Conservation (phyloP, 2,113 vertebrate genomes). For the Calonectris borealis region DNA sequence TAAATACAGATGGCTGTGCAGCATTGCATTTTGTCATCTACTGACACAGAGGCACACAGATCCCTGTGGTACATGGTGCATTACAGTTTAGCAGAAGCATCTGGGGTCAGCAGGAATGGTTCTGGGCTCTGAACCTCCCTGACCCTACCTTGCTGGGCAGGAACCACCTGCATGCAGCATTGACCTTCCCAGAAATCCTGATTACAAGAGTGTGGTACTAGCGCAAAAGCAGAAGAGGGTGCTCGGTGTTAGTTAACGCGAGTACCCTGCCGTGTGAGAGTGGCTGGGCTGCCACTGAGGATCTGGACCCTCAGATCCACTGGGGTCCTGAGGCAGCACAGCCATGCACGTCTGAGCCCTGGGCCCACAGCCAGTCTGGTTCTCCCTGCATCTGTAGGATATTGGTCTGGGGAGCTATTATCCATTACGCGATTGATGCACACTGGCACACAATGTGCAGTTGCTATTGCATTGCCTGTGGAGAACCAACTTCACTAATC, state of each 20-base stretch:
- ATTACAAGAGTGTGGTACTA: not conserved
- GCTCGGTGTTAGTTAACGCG: fast-evolving
- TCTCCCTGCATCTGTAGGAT: not conserved
- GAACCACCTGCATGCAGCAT: not conserved
- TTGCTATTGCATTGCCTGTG: not conserved
- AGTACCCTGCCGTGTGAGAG: not conserved
- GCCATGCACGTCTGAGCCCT: fast-evolving
- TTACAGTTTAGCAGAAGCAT: not conserved
- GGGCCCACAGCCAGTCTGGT: not conserved
- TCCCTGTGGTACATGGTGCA: fast-evolving
- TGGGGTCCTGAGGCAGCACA: not conserved
- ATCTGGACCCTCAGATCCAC: too few relatives aligned
- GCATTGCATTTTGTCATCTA: not conserved
- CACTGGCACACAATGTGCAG: not conserved
- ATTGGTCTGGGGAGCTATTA: not conserved
- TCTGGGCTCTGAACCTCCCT: not conserved
- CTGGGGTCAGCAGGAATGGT: not conserved
- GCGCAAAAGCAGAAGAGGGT: not conserved
- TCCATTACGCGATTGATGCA: not conserved
- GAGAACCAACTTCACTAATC: not conserved
- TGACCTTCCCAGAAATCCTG: not conserved
- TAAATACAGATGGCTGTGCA: not conserved
- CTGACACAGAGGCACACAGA: not conserved
- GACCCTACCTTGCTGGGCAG: not conserved
- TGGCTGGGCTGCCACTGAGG: not conserved